A percentile compares a stretch with the other conserved stretches of the same genome.
phyloP scores from a whole-genome alignment of 1,140 invertebrate species.

The Dysdera silvatica region DNA sequence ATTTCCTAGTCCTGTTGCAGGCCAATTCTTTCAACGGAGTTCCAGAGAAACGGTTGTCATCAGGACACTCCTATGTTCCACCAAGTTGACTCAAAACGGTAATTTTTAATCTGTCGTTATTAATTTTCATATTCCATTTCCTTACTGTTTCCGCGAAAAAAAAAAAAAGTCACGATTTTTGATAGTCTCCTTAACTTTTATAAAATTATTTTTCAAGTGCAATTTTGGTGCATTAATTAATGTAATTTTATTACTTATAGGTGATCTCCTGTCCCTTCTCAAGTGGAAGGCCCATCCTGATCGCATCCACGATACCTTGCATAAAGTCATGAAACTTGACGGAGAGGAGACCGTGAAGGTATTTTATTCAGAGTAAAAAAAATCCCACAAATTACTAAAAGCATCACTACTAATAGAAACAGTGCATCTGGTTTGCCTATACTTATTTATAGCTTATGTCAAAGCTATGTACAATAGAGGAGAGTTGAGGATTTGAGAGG shows the following conservation, averaged over 20 bases:
- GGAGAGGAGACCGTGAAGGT: slow-evolving; percentile 85
- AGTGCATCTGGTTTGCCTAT: too few species aligned
- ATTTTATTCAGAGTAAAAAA: too few species aligned
- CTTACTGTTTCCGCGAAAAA: background rate
- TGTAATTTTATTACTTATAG: slow-evolving; percentile 44
- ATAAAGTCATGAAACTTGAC: slow-evolving; percentile 66
- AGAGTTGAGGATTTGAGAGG: too few species aligned
- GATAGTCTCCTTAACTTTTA: too few species aligned
- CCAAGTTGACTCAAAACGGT: slow-evolving; percentile 91
- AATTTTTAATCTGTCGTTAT: slow-evolving; percentile 32
- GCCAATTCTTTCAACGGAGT: slow-evolving; percentile 63
- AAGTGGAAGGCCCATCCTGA: slow-evolving; percentile 85
- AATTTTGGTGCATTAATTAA: too few species aligned
- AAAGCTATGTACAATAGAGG: too few species aligned
- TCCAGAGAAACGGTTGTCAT: slow-evolving; percentile 76
- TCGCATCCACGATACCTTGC: slow-evolving; percentile 72
- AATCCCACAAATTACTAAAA: too few species aligned
- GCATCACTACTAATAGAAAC: too few species aligned
- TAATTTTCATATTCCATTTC: background rate
- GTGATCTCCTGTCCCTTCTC: slow-evolving; percentile 74
- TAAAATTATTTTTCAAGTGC: too few species aligned
- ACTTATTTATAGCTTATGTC: too few species aligned
- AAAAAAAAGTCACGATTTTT: too few species aligned
- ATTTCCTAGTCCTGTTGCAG: slow-evolving; percentile 39
- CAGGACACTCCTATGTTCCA: slow-evolving; percentile 78